Percentiles rank a stretch among this genome's conserved stretches.
Conservation (phyloP, 2,797 vertebrate species). For the Hippoglossus hippoglossus region DNA sequence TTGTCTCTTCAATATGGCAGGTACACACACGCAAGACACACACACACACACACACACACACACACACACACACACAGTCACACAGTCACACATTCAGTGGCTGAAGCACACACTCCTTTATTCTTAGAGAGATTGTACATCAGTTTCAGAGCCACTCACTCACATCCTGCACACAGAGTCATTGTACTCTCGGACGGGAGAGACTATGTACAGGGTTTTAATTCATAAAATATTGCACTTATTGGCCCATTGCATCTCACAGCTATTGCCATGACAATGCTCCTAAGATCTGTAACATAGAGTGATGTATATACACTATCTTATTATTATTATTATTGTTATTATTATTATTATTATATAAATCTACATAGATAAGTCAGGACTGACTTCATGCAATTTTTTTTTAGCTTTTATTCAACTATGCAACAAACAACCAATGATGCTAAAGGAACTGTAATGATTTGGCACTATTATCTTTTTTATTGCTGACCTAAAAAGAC, state of each 20-base stretch:
- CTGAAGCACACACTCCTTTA: conserved; percentile 40
- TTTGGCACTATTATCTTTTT: conserved; percentile 71
- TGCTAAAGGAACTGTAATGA: conserved; percentile 54
- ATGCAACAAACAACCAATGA: conserved; percentile 80
- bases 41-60: conserved; percentile 9
- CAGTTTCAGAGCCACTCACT: conserved; percentile 61
- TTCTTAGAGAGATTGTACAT: conserved; percentile 33
- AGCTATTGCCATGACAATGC: conserved; percentile 86
- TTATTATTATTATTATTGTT: conserved; percentile 49
- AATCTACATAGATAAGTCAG: conserved; percentile 82
- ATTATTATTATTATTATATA: conserved; percentile 59
- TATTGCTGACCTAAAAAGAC: conserved; percentile 39
- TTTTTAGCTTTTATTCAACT: conserved; percentile 69
- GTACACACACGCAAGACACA: conserved; percentile 38
- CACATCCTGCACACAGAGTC: conserved; percentile 77
- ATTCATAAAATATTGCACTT: conserved; percentile 99
- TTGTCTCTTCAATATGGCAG: conserved; percentile 68
- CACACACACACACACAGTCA: conserved; percentile 25
- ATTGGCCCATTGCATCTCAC: conserved; percentile 96
- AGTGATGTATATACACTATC: conserved; percentile 79
- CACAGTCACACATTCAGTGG: conserved; percentile 37
- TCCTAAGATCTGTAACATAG: conserved; percentile 87
- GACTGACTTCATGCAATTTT: conserved; percentile 76
- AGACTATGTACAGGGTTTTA: conserved; percentile 92
- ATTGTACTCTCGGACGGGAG: conserved; percentile 80